Percentiles rank a stretch among this genome's conserved stretches.
Conservation (phyloP, 1,140 invertebrate species). For the Hypsibius dujardini region DNA sequence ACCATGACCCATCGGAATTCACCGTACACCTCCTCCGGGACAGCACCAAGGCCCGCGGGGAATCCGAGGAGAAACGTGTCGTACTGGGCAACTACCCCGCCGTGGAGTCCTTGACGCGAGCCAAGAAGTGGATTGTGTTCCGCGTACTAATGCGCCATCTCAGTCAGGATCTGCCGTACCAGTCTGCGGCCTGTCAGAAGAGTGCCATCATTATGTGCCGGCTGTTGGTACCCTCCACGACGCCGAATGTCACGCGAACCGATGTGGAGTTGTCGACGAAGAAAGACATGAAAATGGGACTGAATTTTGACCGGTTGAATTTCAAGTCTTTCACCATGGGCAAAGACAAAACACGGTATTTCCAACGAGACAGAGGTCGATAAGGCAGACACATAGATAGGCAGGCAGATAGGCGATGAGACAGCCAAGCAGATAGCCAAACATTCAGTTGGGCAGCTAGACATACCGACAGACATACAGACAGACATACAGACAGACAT, state of each 20-base stretch:
- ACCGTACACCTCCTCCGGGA: not conserved
- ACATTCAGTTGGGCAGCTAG: no score
- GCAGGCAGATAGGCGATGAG: no score
- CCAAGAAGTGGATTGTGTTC: constrained; percentile 9
- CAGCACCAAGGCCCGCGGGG: not conserved
- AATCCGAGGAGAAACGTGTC: not conserved
- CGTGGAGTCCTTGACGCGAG: constrained; percentile 5
- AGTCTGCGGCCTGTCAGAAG: not conserved
- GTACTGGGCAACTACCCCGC: not conserved
- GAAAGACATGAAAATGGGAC: not conserved
- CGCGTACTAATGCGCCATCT: not conserved
- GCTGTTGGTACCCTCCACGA: not conserved
- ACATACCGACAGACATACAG: no score
- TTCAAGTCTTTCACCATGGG: not conserved
- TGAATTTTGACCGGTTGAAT: not conserved
- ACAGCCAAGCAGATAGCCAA: no score
- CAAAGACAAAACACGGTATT: constrained; percentile 5
- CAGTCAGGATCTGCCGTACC: not conserved
- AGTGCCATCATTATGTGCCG: constrained; percentile 12
- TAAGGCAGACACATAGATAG: no score
- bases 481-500: no score
- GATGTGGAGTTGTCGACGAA: not conserved
- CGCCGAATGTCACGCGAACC: not conserved
- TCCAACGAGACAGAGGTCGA: not conserved
- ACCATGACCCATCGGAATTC: constrained; percentile 11